Evolutionary conservation across 2,113 vertebrate genomes (phyloP).

Genomic region (Ia io): DNA sequence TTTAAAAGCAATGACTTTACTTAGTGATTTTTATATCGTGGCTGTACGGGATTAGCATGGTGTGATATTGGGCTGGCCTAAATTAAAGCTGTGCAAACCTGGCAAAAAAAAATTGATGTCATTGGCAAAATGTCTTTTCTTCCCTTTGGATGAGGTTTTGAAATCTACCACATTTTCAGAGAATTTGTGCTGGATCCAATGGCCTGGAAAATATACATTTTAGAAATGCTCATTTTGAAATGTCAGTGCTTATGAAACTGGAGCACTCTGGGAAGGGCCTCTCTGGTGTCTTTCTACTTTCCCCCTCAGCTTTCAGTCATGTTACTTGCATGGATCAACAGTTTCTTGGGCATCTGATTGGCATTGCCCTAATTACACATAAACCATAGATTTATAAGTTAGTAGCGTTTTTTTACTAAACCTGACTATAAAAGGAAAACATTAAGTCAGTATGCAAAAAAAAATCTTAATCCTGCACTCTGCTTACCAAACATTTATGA

Average conservation of each 20-base stretch:
- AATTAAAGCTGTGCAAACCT: constrained; percentile 50
- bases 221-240: constrained; percentile 46
- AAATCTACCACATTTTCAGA: constrained; percentile 24
- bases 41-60: constrained; percentile 44
- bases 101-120: neutral
- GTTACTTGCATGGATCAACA: constrained; percentile 23
- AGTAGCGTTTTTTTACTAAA: neutral
- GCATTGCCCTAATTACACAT: neutral
- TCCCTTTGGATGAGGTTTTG: constrained; percentile 46
- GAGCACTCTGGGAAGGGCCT: neutral
- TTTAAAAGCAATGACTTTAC: constrained; percentile 65
- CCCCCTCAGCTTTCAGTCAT: neutral
- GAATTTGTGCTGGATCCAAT: constrained; percentile 55
- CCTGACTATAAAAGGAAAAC: neutral
- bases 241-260: constrained; percentile 14
- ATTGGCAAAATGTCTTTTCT: constrained; percentile 44
- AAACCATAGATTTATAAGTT: neutral
- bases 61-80: constrained; percentile 49
- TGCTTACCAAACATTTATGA: neutral
- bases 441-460: neutral
- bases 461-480: neutral
- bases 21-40: constrained; percentile 53
- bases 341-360: constrained; percentile 20
- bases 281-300: constrained; percentile 11
- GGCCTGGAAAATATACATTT: constrained; percentile 32